These are phyloP conservation scores for Hemicrepidius hirtus DNA, from an alignment of 2,888 invertebrate species.

Conservation along the genomic window DNA sequence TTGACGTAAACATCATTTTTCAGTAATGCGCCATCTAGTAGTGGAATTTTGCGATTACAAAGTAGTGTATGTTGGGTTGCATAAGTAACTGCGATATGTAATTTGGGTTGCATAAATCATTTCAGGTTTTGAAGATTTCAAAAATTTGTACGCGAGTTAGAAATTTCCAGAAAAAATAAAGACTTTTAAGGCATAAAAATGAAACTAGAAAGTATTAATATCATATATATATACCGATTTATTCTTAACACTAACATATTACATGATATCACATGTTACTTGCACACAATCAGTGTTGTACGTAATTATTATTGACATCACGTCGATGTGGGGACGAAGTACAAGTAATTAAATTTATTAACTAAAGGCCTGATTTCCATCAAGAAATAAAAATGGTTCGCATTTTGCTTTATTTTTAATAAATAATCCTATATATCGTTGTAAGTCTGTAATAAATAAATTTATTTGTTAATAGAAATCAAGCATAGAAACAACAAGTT, in stretches of 20 bases:
- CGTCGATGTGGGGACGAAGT: conserved; percentile 72
- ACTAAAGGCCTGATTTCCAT: conserved; percentile 57
- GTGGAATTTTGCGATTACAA: no score
- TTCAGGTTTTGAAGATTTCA: no score
- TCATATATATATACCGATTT: conserved; percentile 63
- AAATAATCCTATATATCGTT: conserved; percentile 55
- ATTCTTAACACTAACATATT: conserved; percentile 73
- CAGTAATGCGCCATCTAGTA: no score
- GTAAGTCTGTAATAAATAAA: conserved; percentile 56
- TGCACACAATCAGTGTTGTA: conserved; percentile 73
- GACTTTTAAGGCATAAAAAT: conserved; percentile 19
- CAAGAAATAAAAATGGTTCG: conserved; percentile 50
- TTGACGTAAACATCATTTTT: no score
- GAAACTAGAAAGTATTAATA: conserved; percentile 40
- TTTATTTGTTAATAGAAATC: conserved; percentile 54
- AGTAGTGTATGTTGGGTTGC: no score
- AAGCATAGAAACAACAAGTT: conserved; percentile 54
- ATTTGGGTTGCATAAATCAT: no score
- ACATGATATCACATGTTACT: conserved; percentile 74
- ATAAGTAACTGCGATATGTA: no score
- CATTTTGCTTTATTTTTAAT: conserved; percentile 36
- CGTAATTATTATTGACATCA: conserved; percentile 72
- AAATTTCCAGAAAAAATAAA: no score
- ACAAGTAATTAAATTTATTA: conserved; percentile 66
- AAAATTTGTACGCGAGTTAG: no score